Evolutionary conservation across 1,140 invertebrate species (phyloP).

Genomic region (Musca domestica): DNA sequence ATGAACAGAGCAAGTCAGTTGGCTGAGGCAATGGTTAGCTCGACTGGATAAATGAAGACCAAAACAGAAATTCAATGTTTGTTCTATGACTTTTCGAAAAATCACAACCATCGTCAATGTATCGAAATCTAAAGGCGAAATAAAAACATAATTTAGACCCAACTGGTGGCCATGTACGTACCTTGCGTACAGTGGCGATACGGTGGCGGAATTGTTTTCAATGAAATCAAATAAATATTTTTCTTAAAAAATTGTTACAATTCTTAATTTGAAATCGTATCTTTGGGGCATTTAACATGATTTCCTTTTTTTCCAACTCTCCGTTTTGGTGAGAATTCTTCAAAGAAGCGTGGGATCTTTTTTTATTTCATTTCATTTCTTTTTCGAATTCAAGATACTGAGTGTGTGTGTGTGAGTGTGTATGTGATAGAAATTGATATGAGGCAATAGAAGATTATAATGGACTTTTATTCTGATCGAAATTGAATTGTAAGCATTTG

Average conservation of each 20-base stretch:
- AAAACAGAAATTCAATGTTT: no score
- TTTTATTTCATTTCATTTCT: not conserved
- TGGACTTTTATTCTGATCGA: not conserved
- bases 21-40: no score
- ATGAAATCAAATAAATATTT: constrained; percentile 12
- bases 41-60: no score
- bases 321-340: not conserved
- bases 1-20: no score
- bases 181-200: no score
- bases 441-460: not conserved
- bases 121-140: no score
- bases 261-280: constrained; percentile 18
- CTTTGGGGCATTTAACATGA: constrained; percentile 16
- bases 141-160: no score
- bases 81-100: no score
- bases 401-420: not conserved
- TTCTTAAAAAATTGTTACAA: constrained; percentile 15
- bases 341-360: constrained; percentile 11
- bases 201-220: no score
- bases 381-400: not conserved
- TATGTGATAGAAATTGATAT: not conserved
- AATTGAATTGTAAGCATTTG: no score
- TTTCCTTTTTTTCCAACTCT: not conserved
- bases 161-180: no score
- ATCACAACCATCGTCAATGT: no score